Evolutionary conservation across 30 jellyfish, hydroid and myxozoan genomes (phyloP).

Genomic region (Clytia hemisphaerica): DNA sequence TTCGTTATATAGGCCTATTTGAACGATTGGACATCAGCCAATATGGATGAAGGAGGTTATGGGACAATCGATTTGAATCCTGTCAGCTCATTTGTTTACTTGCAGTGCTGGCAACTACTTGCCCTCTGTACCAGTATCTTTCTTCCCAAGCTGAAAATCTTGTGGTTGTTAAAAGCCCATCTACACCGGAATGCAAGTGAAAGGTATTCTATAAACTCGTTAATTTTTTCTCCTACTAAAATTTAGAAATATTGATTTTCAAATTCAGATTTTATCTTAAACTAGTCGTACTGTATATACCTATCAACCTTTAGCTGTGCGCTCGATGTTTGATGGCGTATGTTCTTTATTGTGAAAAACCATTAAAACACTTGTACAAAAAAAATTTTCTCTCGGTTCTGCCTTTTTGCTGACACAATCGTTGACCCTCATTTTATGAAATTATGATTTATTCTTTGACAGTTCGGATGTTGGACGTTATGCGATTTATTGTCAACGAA

Average conservation of each 20-base stretch:
- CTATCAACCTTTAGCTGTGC: background rate
- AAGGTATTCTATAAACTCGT: conserved; percentile 37
- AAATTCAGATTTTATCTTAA: too few relatives aligned
- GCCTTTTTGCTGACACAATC: background rate
- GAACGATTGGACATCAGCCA: too few relatives aligned
- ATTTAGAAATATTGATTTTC: background rate
- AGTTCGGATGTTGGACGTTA: conserved; percentile 83
- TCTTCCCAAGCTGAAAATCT: conserved; percentile 80
- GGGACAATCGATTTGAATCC: conserved; percentile 76
- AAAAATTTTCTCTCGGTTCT: background rate
- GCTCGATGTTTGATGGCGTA: background rate
- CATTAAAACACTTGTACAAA: background rate
- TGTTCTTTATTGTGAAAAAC: background rate
- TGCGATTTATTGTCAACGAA: conserved; percentile 89
- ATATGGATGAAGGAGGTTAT: too few relatives aligned
- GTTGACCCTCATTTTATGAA: background rate
- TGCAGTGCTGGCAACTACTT: conserved; percentile 92
- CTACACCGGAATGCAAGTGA: conserved; percentile 55
- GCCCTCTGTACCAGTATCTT: conserved; percentile 83
- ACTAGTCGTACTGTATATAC: too few relatives aligned
- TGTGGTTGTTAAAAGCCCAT: conserved; percentile 90
- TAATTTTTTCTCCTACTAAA: background rate
- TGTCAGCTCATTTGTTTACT: conserved; percentile 64
- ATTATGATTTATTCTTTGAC: background rate
- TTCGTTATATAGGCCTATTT: too few relatives aligned